Conservation (phyloP, 2,888 invertebrate species). For the Clistopyga incitator region DNA sequence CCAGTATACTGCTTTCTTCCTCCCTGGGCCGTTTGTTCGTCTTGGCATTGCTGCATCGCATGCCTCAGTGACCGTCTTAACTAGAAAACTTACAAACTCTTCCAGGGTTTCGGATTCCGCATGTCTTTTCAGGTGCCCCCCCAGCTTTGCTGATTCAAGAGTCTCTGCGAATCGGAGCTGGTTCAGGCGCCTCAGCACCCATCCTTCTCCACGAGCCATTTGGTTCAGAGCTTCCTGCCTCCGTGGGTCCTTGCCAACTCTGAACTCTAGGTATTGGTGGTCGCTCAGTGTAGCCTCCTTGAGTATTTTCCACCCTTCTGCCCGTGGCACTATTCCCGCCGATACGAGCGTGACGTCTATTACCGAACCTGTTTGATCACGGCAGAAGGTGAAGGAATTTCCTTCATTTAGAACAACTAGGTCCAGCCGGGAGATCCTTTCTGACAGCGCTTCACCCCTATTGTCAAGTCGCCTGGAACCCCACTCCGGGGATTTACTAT, state of each 20-base stretch:
- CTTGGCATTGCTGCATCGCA: constrained; percentile 21
- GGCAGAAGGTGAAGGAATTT: constrained; percentile 21
- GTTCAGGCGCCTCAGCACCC: neutral
- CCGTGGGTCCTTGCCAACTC: neutral
- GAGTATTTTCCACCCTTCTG: constrained; percentile 50
- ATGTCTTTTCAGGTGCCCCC: neutral
- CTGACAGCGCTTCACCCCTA: constrained; percentile 45
- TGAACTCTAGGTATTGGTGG: constrained; percentile 50
- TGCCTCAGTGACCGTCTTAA: neutral
- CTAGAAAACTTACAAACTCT: neutral
- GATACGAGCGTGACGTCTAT: constrained; percentile 38
- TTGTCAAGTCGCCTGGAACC: constrained; percentile 40
- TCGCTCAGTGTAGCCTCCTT: neutral
- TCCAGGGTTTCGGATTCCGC: neutral
- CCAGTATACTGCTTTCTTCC: constrained; percentile 18
- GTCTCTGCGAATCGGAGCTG: neutral
- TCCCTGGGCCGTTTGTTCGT: neutral
- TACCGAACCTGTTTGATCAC: constrained; percentile 35
- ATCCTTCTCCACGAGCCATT: neutral
- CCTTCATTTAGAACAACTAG: constrained; percentile 39
- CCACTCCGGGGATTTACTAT: constrained; percentile 16
- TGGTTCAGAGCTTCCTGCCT: neutral
- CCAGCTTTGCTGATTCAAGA: neutral
- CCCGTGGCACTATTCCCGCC: neutral
- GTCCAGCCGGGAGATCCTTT: constrained; percentile 30